Base-by-base conservation (phyloP, 2,888 invertebrate species). In the Anticlea derivata region DNA sequence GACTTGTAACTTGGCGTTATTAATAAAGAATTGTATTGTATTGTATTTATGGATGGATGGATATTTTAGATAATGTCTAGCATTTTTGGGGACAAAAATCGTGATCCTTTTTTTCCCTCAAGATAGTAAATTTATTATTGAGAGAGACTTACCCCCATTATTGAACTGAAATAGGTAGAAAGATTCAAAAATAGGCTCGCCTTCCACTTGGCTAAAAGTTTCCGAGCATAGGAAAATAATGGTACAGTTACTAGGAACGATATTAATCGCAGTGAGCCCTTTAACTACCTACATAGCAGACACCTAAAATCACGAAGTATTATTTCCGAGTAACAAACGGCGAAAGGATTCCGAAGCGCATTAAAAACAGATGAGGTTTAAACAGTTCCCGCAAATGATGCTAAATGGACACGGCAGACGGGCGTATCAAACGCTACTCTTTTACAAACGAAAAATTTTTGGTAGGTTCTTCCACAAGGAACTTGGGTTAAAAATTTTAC, bases 361-460 rank as follows among this genome's bases (percentile, higher is more conserved):
- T 85, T 86, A 81, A 86, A 81, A 82, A 80, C 82, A 83, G 82
- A 85, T 85, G 85, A 84, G 80, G 77, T 80, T 81, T 83, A 82
- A 86, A 86, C 78, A 75, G 73, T 76, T 74, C 70, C 74, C 80
- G 76, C 80, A 86, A 87, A 89, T 86, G 87, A 86, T 86, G 85
- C 72, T 83, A 80, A 85, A 85, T 80, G 82, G 73, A 76, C 66
- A 63, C 47, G 46, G 61, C 70, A 79, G 71, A 82, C 80, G 73
- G 61, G 80, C 85, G 77, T 61, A 50, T 8, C 34, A 43, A 63
- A 58, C 61, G 65, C 30, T 5, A 23, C n/a, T 20, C 7, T 20
- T 11, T n/a, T 11, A 17, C 26, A 26, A 8, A 26, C n/a, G 26
- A n/a, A n/a, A 17, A 3, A 17, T 17, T 17, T 4, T 17, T 2